Evolutionary conservation across 2,113 vertebrate genomes (phyloP), one percentile per base, ranked within the genome.

Genomic region (Ariopsis seemanni): DNA sequence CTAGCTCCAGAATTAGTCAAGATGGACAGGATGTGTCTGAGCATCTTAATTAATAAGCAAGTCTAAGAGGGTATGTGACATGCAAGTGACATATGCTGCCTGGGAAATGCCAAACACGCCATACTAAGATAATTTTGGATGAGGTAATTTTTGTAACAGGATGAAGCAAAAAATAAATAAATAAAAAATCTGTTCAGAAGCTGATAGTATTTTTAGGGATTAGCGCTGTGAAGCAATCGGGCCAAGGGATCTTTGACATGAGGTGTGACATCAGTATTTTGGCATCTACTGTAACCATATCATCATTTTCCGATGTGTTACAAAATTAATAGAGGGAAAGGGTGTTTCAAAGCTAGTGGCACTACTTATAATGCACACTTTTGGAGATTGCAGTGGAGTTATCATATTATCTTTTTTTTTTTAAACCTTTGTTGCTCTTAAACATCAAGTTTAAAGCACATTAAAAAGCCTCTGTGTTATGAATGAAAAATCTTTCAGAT

Each of bases 201-300:
- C n/a, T 20, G 81, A 81, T 74, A 71, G 80, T 86, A 52, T 83
- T 83, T 86, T 89, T 83, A 79, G 34, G 60, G 75, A 86, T 55
- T 57, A 72, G 55, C 52, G 60, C 18, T 10, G 72, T 78, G 60
- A 55, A 84, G 62, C 34, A 78, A 11, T 30, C 20, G 52, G 20
- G 34, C 74, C 58, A 22, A 55, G 60, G 20, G 57, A 48, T 88
- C n/a, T 15, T 84, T 27, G 22, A n/a, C 52, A 48, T 34, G 22
- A 58, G 52, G 62, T 53, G 75, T 27, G 78, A 50, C 25, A 27
- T 72, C 27, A 72, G 15, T 22, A 69, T 69, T 72, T 58, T 72
- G 15, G 30, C 83, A 85, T 22, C 53, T 74, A 2, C 65, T 69
- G 14, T 22, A 84, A 15, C 48, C 14, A 25, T 34, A 42, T 72